These are phyloP conservation scores for Sylvilagus floridanus DNA, from an alignment of 2,797 vertebrate species.

Conservation along the genomic window DNA sequence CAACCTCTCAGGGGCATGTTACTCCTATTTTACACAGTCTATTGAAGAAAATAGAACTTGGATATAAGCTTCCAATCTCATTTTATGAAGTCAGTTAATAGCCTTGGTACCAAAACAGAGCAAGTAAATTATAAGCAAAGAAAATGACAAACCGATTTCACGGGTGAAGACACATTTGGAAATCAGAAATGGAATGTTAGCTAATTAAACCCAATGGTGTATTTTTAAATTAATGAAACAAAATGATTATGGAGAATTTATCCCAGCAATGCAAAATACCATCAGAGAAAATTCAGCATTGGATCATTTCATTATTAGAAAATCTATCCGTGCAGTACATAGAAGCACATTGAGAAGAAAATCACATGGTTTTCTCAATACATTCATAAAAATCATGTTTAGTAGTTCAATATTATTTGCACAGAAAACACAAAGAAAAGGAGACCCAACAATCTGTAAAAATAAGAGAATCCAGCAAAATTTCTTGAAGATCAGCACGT, in stretches of 20 bases:
- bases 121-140: conserved; percentile 64
- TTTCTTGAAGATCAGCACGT: not conserved
- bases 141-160: conserved; percentile 75
- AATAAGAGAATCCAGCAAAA: not conserved
- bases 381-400: conserved; percentile 1
- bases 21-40: not conserved
- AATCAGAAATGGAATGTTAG: conserved; percentile 46
- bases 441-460: not conserved
- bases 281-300: not conserved
- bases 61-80: conserved; percentile 58
- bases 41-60: conserved; percentile 31
- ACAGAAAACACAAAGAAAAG: not conserved
- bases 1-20: not conserved
- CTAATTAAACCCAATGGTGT: conserved; percentile 37
- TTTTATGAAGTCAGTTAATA: conserved; percentile 63
- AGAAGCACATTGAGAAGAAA: not conserved
- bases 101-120: conserved; percentile 54
- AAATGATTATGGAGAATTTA: conserved; percentile 17
- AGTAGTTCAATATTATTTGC: not conserved
- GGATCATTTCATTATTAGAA: conserved; percentile 33
- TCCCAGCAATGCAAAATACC: not conserved
- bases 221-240: conserved; percentile 63
- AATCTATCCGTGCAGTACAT: not conserved
- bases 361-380: not conserved
- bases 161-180: conserved; percentile 16